These are phyloP conservation scores for Nemotelus pantherinus DNA, from an alignment of 2,888 invertebrate genomes.

Conservation along the genomic window DNA sequence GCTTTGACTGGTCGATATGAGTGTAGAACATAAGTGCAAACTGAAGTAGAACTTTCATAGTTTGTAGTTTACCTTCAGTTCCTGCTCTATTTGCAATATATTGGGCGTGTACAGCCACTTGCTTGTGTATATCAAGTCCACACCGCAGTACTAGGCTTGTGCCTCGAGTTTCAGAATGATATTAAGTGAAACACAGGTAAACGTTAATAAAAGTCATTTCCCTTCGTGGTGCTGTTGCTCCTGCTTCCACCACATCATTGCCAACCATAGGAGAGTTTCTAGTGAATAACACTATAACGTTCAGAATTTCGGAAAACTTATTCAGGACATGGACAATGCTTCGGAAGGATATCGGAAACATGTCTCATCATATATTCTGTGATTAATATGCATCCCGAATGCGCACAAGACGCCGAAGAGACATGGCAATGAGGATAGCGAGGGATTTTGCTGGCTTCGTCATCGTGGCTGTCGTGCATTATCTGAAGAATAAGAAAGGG, in stretches of 20 bases:
- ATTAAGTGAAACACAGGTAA: constrained; percentile 35
- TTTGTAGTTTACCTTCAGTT: constrained; percentile 12
- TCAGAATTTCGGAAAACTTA: neutral
- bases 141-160: neutral
- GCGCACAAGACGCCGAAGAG: neutral
- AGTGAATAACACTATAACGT: too few relatives aligned
- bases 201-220: constrained; percentile 37
- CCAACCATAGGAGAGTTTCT: too few relatives aligned
- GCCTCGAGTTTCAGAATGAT: constrained; percentile 22
- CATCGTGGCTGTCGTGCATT: neutral
- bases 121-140: neutral
- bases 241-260: too few relatives aligned
- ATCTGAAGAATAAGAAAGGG: neutral
- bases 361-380: constrained; percentile 38
- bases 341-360: constrained; percentile 30
- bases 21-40: neutral
- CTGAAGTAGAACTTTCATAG: constrained; percentile 18
- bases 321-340: constrained; percentile 17
- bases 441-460: neutral
- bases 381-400: constrained; percentile 36
- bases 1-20: too few relatives aligned
- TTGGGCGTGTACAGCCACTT: neutral
- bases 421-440: neutral
- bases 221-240: neutral
- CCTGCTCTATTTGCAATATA: constrained; percentile 21